These are phyloP conservation scores for Crocidura indochinensis DNA, from an alignment of 2,797 vertebrate genomes.

Conservation along the genomic window DNA sequence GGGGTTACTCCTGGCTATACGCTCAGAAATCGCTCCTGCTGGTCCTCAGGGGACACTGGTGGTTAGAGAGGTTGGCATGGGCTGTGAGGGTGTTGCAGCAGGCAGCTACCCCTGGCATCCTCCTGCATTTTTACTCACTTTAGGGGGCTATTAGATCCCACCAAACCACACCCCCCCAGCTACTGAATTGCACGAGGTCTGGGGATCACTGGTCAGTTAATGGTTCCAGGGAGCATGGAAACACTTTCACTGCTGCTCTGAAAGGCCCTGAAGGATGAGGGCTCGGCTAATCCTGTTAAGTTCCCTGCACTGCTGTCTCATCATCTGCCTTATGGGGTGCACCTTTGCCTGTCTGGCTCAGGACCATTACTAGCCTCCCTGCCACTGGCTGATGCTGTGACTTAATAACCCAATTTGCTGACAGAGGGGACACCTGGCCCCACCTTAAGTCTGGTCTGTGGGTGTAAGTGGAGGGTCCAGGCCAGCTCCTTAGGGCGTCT, in stretches of 20 bases:
- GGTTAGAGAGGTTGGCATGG: no score
- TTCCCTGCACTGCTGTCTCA: background rate
- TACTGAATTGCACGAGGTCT: no score
- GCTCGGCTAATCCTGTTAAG: background rate
- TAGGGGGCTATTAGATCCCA: no score
- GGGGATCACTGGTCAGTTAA: no score
- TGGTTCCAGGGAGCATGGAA: no score
- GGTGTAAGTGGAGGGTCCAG: background rate
- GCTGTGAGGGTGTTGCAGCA: no score
- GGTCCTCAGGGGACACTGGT: no score
- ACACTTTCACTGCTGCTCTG: no score
- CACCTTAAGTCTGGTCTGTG: background rate
- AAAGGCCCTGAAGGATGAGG: background rate
- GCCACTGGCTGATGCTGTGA: conserved; percentile 73
- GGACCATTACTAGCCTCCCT: no score
- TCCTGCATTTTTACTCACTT: no score
- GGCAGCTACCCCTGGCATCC: no score
- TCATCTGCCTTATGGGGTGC: conserved; percentile 23
- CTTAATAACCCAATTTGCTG: conserved; percentile 83
- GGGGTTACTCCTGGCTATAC: background rate
- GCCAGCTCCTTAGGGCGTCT: background rate
- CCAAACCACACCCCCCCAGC: no score
- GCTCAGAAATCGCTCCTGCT: background rate
- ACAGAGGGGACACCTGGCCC: conserved; percentile 56
- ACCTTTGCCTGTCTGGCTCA: background rate